A percentile compares a stretch with the other conserved stretches of the same genome.
Evolutionary conservation across 2,888 invertebrate genomes (phyloP).

Genomic region (Amorpha juglandis): DNA sequence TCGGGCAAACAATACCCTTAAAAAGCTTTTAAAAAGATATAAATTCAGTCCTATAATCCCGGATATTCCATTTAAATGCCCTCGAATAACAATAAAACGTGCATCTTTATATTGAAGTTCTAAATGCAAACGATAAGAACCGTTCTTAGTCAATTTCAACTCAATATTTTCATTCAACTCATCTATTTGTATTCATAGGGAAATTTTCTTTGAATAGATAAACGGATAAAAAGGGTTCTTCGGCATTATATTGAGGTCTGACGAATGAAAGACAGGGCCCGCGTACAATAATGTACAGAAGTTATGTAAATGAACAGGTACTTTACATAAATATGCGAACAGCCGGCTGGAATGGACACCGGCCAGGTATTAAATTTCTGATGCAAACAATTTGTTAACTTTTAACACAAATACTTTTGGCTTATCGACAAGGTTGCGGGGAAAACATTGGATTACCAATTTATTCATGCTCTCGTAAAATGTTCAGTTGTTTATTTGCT

Average conservation of each 20-base stretch:
- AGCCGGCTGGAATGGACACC: slow-evolving; percentile 23
- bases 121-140: slow-evolving; percentile 50
- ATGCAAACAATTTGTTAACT: slow-evolving; percentile 26
- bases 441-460: slow-evolving; percentile 10
- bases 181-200: slow-evolving; percentile 71
- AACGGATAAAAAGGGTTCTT: slow-evolving; percentile 65
- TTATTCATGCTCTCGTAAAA: slow-evolving; percentile 1
- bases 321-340: slow-evolving; percentile 26
- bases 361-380: slow-evolving; percentile 26
- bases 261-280: slow-evolving; percentile 55
- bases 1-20: background rate
- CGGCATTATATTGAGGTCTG: slow-evolving; percentile 59
- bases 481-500: background rate
- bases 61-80: background rate
- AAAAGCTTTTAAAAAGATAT: slow-evolving; percentile 10
- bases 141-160: slow-evolving; percentile 62
- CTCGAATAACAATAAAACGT: slow-evolving; percentile 28
- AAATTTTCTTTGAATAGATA: slow-evolving; percentile 69
- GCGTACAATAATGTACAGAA: slow-evolving; percentile 32
- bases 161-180: slow-evolving; percentile 65
- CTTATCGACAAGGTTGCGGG: background rate
- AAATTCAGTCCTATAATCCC: slow-evolving; percentile 6
- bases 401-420: slow-evolving; percentile 22
- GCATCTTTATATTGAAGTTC: slow-evolving; percentile 35
- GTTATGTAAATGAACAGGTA: slow-evolving; percentile 30